Evolutionary conservation across 1,140 invertebrate genomes (phyloP), one percentile per base, ranked within the genome.

Genomic region (Frieseomelitta varia): DNA sequence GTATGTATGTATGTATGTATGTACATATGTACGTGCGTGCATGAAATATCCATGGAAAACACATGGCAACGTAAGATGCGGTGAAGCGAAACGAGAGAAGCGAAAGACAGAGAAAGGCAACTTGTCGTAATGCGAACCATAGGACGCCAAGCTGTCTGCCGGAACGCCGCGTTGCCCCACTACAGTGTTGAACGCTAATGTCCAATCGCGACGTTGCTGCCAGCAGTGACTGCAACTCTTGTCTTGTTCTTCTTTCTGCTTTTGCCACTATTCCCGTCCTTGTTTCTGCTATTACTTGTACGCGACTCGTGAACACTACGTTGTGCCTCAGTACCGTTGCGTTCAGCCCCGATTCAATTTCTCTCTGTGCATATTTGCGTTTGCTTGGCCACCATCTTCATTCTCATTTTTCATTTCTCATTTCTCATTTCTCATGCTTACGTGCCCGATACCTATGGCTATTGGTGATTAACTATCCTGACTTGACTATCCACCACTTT

Each of bases 121-220:
- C 93, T 93, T 93, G 91, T 93, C 91, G 93, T 89, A 94, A 93
- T 90, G 90, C 91, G 91, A 93, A 92, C 92, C 91, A 89, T 91
- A 93, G 94, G 94, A 94, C 94, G 94, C 94, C 94, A 95, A 95
- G 94, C 94, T 95, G 94, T 95, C 94, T 95, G 94, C 93, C 93
- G 91, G 91, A 94, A 94, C 90, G 91, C 90, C 80, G 90, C 82
- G 87, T 88, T 89, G 80, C 93, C 92, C 91, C 91, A 91, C 93
- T 89, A 90, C 90, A 77, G 47, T 53, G 73, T 58, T 82, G 89
- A 69, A 77, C 69, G 79, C 80, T 82, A 77, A 76, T 78, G 56
- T 84, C 65, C 81, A 84, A 84, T 84, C 81, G 67, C 81, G 56
- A 84, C 73, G 76, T 71, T 79, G 55, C 67, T 84, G 76, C 39